Percentiles rank a stretch among this genome's conserved stretches.
Conservation (phyloP, 1,140 invertebrate species). For the Episyrphus balteatus region DNA sequence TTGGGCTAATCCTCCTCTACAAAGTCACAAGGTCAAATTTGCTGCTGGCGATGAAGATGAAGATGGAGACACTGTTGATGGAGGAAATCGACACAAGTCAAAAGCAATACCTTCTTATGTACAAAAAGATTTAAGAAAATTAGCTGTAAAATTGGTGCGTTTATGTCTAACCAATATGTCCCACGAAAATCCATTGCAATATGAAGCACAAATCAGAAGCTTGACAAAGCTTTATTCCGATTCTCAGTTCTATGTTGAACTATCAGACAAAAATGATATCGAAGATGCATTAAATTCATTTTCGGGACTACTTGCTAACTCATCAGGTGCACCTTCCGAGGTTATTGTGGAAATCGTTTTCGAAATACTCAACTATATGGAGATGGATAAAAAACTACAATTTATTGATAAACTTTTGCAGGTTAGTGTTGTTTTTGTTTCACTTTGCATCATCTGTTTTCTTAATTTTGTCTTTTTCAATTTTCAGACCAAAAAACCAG, state of each 20-base stretch:
- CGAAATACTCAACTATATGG: conserved; percentile 41
- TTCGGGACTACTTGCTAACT: conserved; percentile 37
- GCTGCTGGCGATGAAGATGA: conserved; percentile 1
- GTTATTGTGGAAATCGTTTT: conserved; percentile 47
- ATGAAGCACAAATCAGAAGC: conserved; percentile 17
- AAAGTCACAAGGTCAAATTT: conserved; percentile 25
- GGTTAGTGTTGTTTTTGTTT: conserved; percentile 24
- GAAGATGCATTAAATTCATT: conserved; percentile 41
- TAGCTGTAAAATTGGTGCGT: conserved; percentile 40
- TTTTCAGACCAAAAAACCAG: conserved; percentile 8
- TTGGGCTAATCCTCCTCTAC: conserved; percentile 22
- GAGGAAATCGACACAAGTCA: conserved; percentile 1
- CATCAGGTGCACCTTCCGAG: conserved; percentile 34
- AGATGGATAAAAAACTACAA: conserved; percentile 36
- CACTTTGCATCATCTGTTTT: not conserved
- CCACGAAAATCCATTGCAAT: conserved; percentile 17
- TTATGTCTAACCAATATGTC: conserved; percentile 41
- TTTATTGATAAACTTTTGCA: conserved; percentile 42
- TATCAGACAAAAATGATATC: conserved; percentile 25
- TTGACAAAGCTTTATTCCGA: conserved; percentile 26
- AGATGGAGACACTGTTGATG: not conserved
- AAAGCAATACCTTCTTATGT: conserved; percentile 15
- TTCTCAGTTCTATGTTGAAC: conserved; percentile 16
- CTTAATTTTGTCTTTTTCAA: conserved; percentile 6
- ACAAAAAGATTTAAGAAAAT: conserved; percentile 37